These are phyloP conservation scores for Hyppa rectilinea DNA, from an alignment of 2,888 invertebrate genomes.

Conservation along the genomic window DNA sequence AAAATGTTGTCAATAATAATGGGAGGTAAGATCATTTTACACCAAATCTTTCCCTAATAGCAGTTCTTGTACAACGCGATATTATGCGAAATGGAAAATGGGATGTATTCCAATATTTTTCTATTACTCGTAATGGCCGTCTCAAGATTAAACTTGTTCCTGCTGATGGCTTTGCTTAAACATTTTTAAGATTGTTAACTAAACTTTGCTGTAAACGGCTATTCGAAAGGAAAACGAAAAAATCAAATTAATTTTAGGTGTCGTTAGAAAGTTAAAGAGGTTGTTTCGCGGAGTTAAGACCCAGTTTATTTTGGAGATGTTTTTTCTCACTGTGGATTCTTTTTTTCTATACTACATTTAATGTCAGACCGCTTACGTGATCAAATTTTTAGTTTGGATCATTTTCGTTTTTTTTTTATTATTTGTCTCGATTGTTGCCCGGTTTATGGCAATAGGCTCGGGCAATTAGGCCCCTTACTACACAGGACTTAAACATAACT, in stretches of 20 bases:
- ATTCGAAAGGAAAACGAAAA: conserved; percentile 34
- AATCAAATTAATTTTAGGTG: conserved; percentile 37
- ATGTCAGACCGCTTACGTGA: too few relatives aligned
- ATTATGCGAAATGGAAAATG: conserved; percentile 21
- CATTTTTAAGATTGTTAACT: conserved; percentile 36
- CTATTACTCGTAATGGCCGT: conserved; percentile 16
- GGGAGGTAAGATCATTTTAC: too few relatives aligned
- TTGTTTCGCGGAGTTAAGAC: conserved; percentile 10
- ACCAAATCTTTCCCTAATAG: neutral
- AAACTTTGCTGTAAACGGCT: conserved; percentile 37
- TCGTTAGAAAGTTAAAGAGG: conserved; percentile 45
- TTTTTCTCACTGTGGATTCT: too few relatives aligned
- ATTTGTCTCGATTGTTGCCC: too few relatives aligned
- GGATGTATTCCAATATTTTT: conserved; percentile 18
- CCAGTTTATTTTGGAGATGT: too few relatives aligned
- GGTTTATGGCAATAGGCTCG: too few relatives aligned
- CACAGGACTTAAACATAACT: too few relatives aligned
- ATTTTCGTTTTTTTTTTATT: too few relatives aligned
- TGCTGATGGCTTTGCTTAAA: conserved; percentile 18
- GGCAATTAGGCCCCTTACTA: too few relatives aligned
- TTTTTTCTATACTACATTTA: too few relatives aligned
- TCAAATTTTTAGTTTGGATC: too few relatives aligned
- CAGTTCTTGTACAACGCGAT: conserved; percentile 25
- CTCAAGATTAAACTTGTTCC: conserved; percentile 15
- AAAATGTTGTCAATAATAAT: too few relatives aligned